Evolutionary conservation across 2,888 invertebrate genomes (phyloP), one percentile per base, ranked within the genome.

Genomic region (Notodonta dromedarius): DNA sequence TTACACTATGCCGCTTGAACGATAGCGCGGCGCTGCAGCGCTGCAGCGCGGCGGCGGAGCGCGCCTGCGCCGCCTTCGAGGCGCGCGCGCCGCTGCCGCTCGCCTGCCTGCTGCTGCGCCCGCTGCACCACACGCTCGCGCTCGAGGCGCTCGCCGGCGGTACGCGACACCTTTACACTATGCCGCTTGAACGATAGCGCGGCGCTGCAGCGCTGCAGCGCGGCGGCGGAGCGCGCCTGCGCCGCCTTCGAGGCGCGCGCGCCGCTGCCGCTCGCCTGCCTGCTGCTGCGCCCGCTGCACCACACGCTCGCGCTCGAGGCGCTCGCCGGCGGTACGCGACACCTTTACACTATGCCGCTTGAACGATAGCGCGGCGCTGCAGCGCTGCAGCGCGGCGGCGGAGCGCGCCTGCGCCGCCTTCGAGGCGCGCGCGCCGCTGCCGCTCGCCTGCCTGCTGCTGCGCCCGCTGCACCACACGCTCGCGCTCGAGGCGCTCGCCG

Each of bases 251-350:
- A n/a, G n/a, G n/a, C 4, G 87, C 83, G 14, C 96, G 71, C 90
- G 63, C 88, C 91, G 84, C 94, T 99, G 72, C 98, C 99, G 24
- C 94, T 99, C 51, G 96, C 97, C 53, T 96, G 96, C 62, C 96
- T 98, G 82, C 94, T 99, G 61, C 93, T 99, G 77, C 97, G 98
- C 80, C 99, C 99, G 44, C 94, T 98, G 61, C 98, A 98, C 88
- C 94, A 99, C 59, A 92, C 98, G 72, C 93, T 98, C 6, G 32
- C 39, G 39, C 57, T 24, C 24, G 24, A 24, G 24, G 2, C 1
- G 1, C 24, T 51, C 40, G 57, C 57, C 11, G 5, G 24, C 24
- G 24, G 24, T 24, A 24, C 24, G 1, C 2, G 1, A 24, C 24
- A 24, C 24, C 24, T 24, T 24, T 2, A 24, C 24, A 24, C 24